These are phyloP conservation scores for Xylocampa areola DNA, from an alignment of 2,888 invertebrate genomes.

Conservation along the genomic window DNA sequence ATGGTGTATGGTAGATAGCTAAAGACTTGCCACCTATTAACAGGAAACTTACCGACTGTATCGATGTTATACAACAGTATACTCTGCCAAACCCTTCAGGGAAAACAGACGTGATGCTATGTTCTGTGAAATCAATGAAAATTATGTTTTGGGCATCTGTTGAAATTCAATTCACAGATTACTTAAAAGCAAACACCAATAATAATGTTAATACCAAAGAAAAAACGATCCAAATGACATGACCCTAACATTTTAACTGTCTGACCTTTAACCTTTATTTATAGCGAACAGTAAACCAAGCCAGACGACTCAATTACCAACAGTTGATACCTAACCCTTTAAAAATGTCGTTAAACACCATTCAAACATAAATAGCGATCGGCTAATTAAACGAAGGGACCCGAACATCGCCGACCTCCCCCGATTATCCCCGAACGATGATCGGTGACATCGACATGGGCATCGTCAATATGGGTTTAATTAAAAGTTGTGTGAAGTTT, in stretches of 20 bases:
- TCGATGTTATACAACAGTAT: too few relatives aligned
- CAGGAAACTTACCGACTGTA: too few relatives aligned
- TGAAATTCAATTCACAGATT: too few relatives aligned
- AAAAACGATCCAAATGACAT: background rate
- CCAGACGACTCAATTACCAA: constrained; percentile 44
- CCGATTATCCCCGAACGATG: constrained; percentile 41
- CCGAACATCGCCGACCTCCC: constrained; percentile 39
- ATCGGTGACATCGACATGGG: constrained; percentile 35
- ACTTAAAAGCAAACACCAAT: too few relatives aligned
- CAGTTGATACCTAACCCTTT: constrained; percentile 51
- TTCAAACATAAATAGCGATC: constrained; percentile 48
- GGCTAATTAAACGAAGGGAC: constrained; percentile 49
- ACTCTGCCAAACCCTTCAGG: too few relatives aligned
- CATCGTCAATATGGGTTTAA: constrained; percentile 39
- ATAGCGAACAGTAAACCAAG: constrained; percentile 42
- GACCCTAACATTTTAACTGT: background rate
- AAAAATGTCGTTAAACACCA: constrained; percentile 54
- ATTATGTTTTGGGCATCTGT: too few relatives aligned
- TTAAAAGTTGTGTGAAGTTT: constrained; percentile 46
- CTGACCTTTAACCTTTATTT: constrained; percentile 33
- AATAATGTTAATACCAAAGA: too few relatives aligned
- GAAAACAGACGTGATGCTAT: too few relatives aligned
- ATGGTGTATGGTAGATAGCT: too few relatives aligned
- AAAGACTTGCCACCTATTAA: too few relatives aligned
- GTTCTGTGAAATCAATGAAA: too few relatives aligned